These are phyloP conservation scores for Centropus unirufus DNA, from an alignment of 2,113 vertebrate genomes.

Conservation along the genomic window DNA sequence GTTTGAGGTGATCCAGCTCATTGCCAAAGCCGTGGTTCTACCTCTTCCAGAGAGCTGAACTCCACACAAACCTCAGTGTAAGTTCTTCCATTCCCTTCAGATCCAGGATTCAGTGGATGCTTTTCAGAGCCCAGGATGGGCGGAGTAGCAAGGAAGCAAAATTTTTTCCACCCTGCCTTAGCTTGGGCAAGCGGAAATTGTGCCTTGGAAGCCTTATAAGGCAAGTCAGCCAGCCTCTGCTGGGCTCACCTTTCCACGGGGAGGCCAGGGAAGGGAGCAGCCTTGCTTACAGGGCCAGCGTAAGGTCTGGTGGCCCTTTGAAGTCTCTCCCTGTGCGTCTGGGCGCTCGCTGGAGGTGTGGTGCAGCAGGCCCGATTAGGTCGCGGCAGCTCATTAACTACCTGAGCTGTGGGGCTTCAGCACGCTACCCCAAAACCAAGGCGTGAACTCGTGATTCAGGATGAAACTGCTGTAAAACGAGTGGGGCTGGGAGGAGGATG, in stretches of 20 bases:
- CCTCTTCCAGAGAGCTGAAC: neutral
- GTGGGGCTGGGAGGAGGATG: neutral
- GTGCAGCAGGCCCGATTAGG: conserved; percentile 1
- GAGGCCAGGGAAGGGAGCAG: conserved; percentile 36
- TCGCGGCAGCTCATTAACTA: neutral
- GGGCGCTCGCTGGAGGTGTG: neutral
- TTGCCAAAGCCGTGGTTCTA: neutral
- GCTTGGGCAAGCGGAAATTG: conserved; percentile 55
- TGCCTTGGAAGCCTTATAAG: conserved; percentile 35
- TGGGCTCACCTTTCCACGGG: conserved; percentile 26
- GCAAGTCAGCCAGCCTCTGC: neutral
- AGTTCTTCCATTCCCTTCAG: conserved; percentile 13
- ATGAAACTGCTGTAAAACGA: neutral
- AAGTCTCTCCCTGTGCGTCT: conserved; percentile 4
- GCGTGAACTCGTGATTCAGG: conserved; percentile 9
- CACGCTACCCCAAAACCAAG: neutral
- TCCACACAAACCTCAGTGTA: neutral
- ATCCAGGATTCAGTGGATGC: neutral
- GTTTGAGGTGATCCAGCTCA: neutral
- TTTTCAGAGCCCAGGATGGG: neutral
- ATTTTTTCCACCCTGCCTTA: conserved; percentile 58
- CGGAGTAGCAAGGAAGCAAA: conserved; percentile 7
- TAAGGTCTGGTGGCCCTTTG: conserved; percentile 8
- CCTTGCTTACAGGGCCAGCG: conserved; percentile 7
- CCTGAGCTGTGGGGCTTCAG: neutral